Conservation (phyloP, 2,113 vertebrate species). For the Centropus bengalensis region DNA sequence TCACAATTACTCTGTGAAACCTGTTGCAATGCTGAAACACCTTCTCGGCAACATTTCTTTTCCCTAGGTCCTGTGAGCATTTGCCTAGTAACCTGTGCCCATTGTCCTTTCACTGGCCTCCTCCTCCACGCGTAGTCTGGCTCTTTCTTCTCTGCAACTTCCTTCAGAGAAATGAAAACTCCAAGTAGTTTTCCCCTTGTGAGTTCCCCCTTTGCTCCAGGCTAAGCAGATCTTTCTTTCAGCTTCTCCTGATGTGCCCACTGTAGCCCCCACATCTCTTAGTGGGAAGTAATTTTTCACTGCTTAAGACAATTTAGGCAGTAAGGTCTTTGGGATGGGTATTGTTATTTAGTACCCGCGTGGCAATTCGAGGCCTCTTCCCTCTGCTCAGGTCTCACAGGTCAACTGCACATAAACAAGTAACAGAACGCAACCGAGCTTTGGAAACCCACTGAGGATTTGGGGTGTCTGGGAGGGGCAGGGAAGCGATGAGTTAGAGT, state of each 20-base stretch:
- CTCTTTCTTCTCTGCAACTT: background rate
- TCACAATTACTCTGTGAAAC: background rate
- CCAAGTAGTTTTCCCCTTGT: background rate
- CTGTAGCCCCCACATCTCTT: background rate
- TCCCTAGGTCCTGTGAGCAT: background rate
- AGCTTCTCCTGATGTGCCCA: too few relatives aligned
- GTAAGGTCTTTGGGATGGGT: background rate
- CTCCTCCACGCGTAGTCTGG: background rate
- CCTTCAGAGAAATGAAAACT: background rate
- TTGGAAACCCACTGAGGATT: background rate
- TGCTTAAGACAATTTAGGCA: background rate
- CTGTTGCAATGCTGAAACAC: background rate
- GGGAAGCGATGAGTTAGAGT: background rate
- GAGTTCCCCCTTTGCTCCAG: background rate
- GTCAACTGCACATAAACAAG: background rate
- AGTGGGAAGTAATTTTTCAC: background rate
- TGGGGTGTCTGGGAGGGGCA: background rate
- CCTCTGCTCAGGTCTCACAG: background rate
- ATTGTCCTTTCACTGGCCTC: background rate
- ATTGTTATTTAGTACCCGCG: background rate
- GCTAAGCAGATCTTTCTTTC: background rate
- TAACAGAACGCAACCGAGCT: background rate
- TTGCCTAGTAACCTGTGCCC: background rate
- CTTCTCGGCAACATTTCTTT: background rate
- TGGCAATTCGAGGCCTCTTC: background rate